phyloP scores from a whole-genome alignment of 2,888 invertebrate genomes.

The Zaprionus obscuricornis region DNA sequence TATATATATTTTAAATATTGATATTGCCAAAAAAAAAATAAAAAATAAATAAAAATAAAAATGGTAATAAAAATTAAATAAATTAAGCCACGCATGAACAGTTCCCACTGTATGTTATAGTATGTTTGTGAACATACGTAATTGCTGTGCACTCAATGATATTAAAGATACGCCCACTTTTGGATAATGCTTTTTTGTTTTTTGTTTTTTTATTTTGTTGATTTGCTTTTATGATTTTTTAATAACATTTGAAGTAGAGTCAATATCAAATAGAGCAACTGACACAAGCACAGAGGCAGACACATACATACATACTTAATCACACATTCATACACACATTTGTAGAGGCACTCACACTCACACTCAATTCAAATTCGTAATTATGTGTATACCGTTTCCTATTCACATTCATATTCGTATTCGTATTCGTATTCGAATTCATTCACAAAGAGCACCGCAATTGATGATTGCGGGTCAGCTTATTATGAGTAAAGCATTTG shows the following conservation, averaged over 20 bases:
- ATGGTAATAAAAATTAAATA: conserved; percentile 39
- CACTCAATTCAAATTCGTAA: no score
- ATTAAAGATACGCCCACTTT: conserved; percentile 50
- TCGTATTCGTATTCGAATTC: conserved; percentile 31
- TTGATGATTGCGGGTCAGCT: conserved; percentile 40
- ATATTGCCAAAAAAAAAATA: conserved; percentile 26
- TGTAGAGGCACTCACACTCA: conserved; percentile 14
- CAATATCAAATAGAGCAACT: not conserved
- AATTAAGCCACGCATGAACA: conserved; percentile 24
- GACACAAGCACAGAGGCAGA: not conserved
- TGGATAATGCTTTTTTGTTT: not conserved
- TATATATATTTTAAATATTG: conserved; percentile 13
- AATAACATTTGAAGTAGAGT: conserved; percentile 27
- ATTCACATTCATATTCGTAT: no score
- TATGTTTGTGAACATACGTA: conserved; percentile 2
- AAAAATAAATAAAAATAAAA: conserved; percentile 29
- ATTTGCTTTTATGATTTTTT: conserved; percentile 46
- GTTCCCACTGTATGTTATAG: not conserved
- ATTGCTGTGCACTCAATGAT: conserved; percentile 43
- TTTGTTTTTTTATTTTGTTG: conserved; percentile 10
- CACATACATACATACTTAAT: conserved; percentile 2
- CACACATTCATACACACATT: conserved; percentile 31
- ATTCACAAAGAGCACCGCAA: conserved; percentile 54
- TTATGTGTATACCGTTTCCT: no score
- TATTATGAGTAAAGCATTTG: conserved; percentile 34